Conservation (phyloP, 1,140 invertebrate genomes). For the Thaumatotibia leucotreta region DNA sequence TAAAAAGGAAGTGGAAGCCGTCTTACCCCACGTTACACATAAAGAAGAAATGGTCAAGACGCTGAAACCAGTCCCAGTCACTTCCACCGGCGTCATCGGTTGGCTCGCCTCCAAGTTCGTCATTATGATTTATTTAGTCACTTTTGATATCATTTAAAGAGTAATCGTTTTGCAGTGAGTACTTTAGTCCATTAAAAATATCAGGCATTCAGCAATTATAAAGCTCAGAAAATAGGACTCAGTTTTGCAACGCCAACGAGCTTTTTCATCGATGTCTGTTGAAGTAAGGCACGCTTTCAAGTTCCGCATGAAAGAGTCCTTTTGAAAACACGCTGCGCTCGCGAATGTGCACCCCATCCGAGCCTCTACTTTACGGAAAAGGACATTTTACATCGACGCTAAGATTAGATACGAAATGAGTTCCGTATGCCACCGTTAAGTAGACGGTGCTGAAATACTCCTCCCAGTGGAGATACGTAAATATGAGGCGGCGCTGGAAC, state of each 20-base stretch:
- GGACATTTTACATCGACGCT: neutral
- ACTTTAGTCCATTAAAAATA: neutral
- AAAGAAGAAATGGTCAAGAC: conserved; percentile 40
- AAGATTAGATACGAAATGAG: neutral
- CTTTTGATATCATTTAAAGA: neutral
- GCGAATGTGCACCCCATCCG: neutral
- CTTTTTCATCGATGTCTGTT: neutral
- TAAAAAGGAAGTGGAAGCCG: conserved; percentile 34
- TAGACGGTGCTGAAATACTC: neutral
- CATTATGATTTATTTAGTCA: neutral
- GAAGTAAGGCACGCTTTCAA: neutral
- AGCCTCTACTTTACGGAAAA: neutral
- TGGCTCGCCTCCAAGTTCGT: conserved; percentile 61
- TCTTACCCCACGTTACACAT: conserved; percentile 31
- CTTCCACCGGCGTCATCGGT: conserved; percentile 52
- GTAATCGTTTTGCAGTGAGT: neutral
- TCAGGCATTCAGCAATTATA: no score
- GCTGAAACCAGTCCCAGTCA: conserved; percentile 59
- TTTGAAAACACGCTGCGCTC: neutral
- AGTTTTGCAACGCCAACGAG: neutral
- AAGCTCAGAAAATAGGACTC: no score
- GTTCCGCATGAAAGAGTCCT: neutral
- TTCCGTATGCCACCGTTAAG: neutral
- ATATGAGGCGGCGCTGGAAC: no score
- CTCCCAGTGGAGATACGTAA: neutral